phyloP scores from a whole-genome alignment of 2,888 invertebrate genomes.

The Polydrusus pterygomalis region DNA sequence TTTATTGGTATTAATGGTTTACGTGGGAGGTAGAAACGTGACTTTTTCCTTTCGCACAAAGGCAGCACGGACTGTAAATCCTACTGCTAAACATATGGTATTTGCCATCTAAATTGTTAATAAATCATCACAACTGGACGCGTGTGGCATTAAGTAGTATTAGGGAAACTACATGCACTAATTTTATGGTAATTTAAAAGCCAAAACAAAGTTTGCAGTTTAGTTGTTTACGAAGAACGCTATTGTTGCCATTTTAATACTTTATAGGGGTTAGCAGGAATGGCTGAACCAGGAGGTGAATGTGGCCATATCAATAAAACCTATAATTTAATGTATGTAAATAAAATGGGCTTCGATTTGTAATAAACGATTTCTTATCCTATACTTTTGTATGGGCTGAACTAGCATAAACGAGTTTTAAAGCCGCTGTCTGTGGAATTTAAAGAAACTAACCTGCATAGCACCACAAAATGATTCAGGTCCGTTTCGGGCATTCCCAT shows the following conservation, averaged over 20 bases:
- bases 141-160: constrained; percentile 40
- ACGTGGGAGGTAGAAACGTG: constrained; percentile 50
- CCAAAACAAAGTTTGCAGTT: background rate
- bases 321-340: too few species aligned
- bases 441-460: too few species aligned
- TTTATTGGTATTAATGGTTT: constrained; percentile 42
- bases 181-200: constrained; percentile 26
- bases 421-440: too few species aligned
- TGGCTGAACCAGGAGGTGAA: too few species aligned
- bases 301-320: too few species aligned
- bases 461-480: too few species aligned
- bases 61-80: constrained; percentile 44
- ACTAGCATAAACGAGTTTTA: too few species aligned
- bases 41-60: constrained; percentile 31
- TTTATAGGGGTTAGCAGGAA: too few species aligned
- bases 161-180: constrained; percentile 32
- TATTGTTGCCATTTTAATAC: background rate
- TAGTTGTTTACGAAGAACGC: background rate
- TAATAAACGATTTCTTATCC: too few species aligned
- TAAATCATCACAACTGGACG: constrained; percentile 44
- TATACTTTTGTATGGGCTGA: too few species aligned
- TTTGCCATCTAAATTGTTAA: constrained; percentile 49
- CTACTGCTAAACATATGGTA: constrained; percentile 34
- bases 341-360: too few species aligned
- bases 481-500: too few species aligned